Evolutionary conservation across 2,888 invertebrate genomes (phyloP).

Genomic region (Iselma pallidipennis): DNA sequence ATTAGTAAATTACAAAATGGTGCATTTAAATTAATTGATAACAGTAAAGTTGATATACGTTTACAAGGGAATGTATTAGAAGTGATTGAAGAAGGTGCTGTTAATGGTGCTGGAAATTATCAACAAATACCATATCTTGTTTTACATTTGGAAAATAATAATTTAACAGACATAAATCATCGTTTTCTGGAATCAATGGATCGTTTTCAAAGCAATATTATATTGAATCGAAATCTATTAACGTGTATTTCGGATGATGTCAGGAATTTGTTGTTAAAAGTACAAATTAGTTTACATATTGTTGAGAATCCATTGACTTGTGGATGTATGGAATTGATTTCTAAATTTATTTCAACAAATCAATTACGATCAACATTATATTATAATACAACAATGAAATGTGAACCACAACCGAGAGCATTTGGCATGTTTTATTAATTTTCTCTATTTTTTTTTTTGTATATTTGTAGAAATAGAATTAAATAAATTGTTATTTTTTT

Average conservation of each 20-base stretch:
- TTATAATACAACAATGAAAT: neutral
- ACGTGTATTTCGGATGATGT: conserved; percentile 37
- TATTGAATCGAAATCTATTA: conserved; percentile 34
- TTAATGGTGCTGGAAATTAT: conserved; percentile 8
- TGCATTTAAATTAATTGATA: conserved; percentile 20
- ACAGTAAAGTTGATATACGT: conserved; percentile 24
- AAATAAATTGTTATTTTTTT: too few species aligned
- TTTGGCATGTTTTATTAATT: neutral
- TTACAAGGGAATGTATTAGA: conserved; percentile 33
- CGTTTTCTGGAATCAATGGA: conserved; percentile 27
- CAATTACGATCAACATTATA: neutral
- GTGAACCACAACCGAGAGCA: neutral
- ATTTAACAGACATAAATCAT: conserved; percentile 25
- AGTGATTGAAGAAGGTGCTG: conserved; percentile 27
- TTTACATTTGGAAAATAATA: conserved; percentile 38
- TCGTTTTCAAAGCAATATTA: conserved; percentile 29
- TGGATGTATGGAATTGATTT: conserved; percentile 35
- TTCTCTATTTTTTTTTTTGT: neutral
- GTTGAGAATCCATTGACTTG: conserved; percentile 39
- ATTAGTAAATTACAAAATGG: conserved; percentile 27
- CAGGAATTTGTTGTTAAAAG: conserved; percentile 27
- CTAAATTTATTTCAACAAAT: conserved; percentile 18
- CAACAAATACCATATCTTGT: conserved; percentile 24
- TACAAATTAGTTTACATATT: conserved; percentile 29
- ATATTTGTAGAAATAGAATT: too few species aligned